Conservation (phyloP, 2,797 vertebrate genomes). For the Pangasius sanitwongsei region DNA sequence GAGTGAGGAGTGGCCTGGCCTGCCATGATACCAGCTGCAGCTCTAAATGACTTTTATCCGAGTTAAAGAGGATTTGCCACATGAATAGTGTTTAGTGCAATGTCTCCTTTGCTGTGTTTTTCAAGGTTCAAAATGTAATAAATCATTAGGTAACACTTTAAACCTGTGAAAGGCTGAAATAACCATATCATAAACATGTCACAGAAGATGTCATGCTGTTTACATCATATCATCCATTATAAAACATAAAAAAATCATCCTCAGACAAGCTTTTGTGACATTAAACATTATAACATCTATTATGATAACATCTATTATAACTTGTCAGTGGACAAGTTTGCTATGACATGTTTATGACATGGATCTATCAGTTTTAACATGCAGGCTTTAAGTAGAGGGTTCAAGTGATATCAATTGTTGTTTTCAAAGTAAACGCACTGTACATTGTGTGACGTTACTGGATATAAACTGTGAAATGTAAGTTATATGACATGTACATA, state of each 20-base stretch:
- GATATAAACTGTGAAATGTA: neutral
- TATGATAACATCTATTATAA: neutral
- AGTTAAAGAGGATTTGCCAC: constrained; percentile 35
- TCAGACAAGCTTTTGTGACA: neutral
- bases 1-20: constrained; percentile 18
- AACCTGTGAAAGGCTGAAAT: neutral
- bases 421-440: neutral
- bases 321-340: neutral
- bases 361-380: neutral
- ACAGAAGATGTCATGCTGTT: constrained; percentile 6
- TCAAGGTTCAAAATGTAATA: constrained; percentile 5
- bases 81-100: constrained; percentile 36
- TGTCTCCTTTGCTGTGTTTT: constrained; percentile 34
- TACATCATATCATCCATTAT: neutral
- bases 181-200: neutral
- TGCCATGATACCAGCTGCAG: constrained; percentile 29
- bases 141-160: neutral
- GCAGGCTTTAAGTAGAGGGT: neutral
- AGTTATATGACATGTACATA: neutral
- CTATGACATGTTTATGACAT: neutral
- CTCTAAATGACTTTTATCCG: constrained; percentile 48
- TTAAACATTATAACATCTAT: neutral
- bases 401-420: neutral
- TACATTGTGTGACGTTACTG: neutral
- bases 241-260: constrained; percentile 2